phyloP scores from a whole-genome alignment of 2,888 invertebrate species.

The Pilophorus perplexus region DNA sequence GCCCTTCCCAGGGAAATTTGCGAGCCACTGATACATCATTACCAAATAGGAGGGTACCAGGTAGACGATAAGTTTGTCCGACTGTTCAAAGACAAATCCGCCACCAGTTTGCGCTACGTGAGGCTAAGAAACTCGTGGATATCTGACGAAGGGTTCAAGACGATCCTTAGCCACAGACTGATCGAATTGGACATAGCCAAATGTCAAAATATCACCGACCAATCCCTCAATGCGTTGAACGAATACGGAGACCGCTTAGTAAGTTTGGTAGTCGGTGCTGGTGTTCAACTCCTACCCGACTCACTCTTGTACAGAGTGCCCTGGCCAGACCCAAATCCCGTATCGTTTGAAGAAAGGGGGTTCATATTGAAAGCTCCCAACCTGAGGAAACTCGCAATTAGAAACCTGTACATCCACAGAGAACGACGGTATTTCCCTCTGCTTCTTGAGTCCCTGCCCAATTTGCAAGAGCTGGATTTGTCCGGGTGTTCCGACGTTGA shows the following conservation, averaged over 20 bases:
- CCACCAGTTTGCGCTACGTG: slow-evolving; percentile 67
- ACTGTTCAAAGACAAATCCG: slow-evolving; percentile 66
- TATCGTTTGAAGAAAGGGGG: slow-evolving; percentile 51
- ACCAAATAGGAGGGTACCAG: slow-evolving; percentile 57
- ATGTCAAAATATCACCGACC: slow-evolving; percentile 65
- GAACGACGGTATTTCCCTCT: slow-evolving; percentile 52
- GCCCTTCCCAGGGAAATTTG: slow-evolving; percentile 70
- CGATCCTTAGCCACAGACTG: slow-evolving; percentile 70
- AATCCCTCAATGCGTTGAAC: slow-evolving; percentile 66
- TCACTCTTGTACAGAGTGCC: slow-evolving; percentile 46
- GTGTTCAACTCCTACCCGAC: slow-evolving; percentile 62
- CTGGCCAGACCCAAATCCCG: slow-evolving; percentile 25
- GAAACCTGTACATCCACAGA: slow-evolving; percentile 54
- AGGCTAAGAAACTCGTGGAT: slow-evolving; percentile 69
- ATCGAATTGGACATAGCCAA: slow-evolving; percentile 71
- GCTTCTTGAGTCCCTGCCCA: slow-evolving; percentile 60
- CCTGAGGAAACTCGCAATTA: slow-evolving; percentile 60
- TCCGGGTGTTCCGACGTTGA: slow-evolving; percentile 64
- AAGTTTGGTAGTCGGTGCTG: slow-evolving; percentile 68
- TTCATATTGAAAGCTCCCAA: slow-evolving; percentile 61
- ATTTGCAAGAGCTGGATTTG: slow-evolving; percentile 68
- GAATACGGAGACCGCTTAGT: slow-evolving; percentile 66
- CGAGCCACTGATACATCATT: slow-evolving; percentile 63
- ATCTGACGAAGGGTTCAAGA: slow-evolving; percentile 67
- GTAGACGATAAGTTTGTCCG: slow-evolving; percentile 68